A percentile compares a stretch with the other conserved stretches of the same genome.
Conservation (phyloP, 2,113 vertebrate genomes). For the Varanus komodoensis region DNA sequence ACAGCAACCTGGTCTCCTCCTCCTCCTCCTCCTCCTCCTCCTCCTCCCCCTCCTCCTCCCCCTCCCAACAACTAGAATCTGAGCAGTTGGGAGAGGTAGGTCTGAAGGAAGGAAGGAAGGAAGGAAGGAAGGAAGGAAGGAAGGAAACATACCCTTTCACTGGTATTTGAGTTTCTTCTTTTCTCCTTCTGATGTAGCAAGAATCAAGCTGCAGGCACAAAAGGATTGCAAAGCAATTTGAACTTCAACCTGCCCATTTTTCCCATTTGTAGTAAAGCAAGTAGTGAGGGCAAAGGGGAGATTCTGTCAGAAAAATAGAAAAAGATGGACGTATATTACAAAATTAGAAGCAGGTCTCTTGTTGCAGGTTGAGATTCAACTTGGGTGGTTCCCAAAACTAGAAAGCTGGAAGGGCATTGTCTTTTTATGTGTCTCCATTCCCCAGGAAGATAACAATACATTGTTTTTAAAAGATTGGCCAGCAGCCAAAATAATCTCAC, state of each 20-base stretch:
- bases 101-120: too few species aligned
- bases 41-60: too few species aligned
- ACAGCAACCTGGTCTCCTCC: too few species aligned
- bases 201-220: background rate
- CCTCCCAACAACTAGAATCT: background rate
- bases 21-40: too few species aligned
- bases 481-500: too few species aligned
- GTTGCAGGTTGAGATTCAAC: background rate
- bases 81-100: background rate
- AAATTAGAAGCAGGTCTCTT: background rate
- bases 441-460: background rate
- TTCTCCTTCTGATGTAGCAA: background rate
- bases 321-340: background rate
- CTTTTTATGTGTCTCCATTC: background rate
- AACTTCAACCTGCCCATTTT: background rate
- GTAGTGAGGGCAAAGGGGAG: background rate
- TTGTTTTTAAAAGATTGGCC: background rate
- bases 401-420: background rate
- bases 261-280: constrained; percentile 1
- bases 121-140: too few species aligned
- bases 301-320: background rate
- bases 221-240: background rate
- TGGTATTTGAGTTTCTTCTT: too few species aligned
- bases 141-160: too few species aligned
- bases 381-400: background rate